Base-by-base conservation (phyloP, 2,888 invertebrate genomes). In the Hartigia nigra region DNA sequence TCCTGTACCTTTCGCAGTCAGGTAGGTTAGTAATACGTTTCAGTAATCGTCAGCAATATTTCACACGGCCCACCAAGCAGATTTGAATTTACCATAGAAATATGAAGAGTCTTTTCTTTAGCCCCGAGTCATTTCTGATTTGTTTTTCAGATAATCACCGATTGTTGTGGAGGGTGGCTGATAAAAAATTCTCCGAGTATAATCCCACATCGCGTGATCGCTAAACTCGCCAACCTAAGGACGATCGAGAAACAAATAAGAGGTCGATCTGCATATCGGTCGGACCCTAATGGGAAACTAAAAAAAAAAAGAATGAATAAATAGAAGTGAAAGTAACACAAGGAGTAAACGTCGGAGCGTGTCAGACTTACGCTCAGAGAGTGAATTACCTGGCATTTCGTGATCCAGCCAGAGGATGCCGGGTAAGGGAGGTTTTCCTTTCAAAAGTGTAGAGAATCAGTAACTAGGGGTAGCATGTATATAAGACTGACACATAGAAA, bases 321-420 rank as follows among this genome's bases (percentile, higher is more conserved):
- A 74, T 77, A 36, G 69, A 5, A 34, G 55, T 2, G 23, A 55
- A 55, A 23, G 23, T 55, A 55, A 55, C 23, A 23, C 55, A 55
- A 55, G 55, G 2, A 55, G 55, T 55, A 55, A 55, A 9, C 23
- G 55, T 23, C 12, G 12, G 23, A 72, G 72, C 72, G 72, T 32
- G 72, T 55, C 72, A 34, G 32, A 23, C 72, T 72, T 34, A 5
- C 72, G 72, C 32, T 32, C 74, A 75, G 36, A 69, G 75, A 77
- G 77, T 77, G 79, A 81, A 80, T 39, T 78, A 70, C 79, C 81
- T 77, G 36, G 39, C 77, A 76, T 78, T 78, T 80, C 79, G 75
- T 75, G 79, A 79, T 81, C 76, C 32, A 31, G 55, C 72, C 37
- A 31, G 37, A 31, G 75, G 36, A n/a, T 72, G 72, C 23, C 23